A percentile compares a stretch with the other conserved stretches of the same genome.
Conservation (phyloP, 2,113 vertebrate species). For the Collichthys lucidus region DNA sequence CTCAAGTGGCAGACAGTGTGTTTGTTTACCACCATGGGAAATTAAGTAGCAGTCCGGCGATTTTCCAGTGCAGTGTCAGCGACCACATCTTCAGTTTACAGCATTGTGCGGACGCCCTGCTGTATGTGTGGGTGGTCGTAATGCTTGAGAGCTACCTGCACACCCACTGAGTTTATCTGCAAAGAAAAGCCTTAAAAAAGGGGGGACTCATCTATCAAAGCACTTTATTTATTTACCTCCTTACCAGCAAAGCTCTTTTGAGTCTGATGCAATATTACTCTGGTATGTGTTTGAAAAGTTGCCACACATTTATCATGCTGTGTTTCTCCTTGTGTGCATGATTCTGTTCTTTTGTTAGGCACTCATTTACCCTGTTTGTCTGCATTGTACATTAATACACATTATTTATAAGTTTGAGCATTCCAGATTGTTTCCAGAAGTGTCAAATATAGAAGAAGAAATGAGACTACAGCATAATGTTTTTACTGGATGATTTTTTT, state of each 20-base stretch:
- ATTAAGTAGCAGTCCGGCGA: slow-evolving; percentile 66
- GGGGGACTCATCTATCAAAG: slow-evolving; percentile 6
- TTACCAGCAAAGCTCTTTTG: not conserved
- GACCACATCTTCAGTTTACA: slow-evolving; percentile 43
- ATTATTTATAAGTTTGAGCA: not conserved
- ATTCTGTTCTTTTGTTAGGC: not conserved
- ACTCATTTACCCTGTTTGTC: not conserved
- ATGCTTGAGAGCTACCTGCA: slow-evolving; percentile 34
- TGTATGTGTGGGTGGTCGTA: slow-evolving; percentile 38
- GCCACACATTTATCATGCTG: not conserved
- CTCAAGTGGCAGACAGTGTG: slow-evolving; percentile 56
- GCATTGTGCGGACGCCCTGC: slow-evolving; percentile 32
- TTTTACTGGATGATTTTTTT: too few species aligned
- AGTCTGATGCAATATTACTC: not conserved
- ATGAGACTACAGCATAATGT: too few species aligned
- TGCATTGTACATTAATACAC: not conserved
- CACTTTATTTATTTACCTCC: slow-evolving; percentile 1
- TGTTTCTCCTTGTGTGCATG: not conserved
- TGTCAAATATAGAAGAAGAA: not conserved
- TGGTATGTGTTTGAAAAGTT: not conserved
- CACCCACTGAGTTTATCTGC: slow-evolving; percentile 19
- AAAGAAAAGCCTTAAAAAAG: slow-evolving; percentile 17
- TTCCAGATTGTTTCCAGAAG: not conserved
- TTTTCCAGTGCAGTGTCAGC: slow-evolving; percentile 74
- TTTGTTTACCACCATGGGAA: slow-evolving; percentile 80